Conservation (phyloP, 2,797 vertebrate genomes). For the Mus spretus region DNA sequence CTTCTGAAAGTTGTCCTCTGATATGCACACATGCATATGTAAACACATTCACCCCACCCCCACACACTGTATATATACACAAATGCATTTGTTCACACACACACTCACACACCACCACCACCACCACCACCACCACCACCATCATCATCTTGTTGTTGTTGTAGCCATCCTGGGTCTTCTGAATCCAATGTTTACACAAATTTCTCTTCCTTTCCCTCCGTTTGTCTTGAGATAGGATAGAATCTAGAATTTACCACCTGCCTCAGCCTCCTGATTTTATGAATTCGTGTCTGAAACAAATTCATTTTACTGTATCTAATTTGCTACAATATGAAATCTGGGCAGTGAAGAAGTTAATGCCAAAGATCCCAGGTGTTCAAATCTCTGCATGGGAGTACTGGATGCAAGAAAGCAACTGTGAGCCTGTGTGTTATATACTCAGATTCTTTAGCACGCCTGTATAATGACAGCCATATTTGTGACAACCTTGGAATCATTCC, state of each 20-base stretch:
- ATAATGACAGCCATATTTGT: background rate
- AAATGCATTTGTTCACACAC: no score
- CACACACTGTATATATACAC: background rate
- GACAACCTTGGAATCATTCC: background rate
- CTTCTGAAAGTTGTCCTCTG: background rate
- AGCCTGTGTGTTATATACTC: background rate
- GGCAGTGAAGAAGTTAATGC: background rate
- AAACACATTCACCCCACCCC: background rate
- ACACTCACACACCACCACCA: background rate
- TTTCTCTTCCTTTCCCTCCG: background rate
- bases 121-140: background rate
- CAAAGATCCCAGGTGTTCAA: background rate
- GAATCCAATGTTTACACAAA: background rate
- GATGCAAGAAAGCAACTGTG: background rate
- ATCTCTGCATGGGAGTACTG: background rate
- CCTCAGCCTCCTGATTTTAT: background rate
- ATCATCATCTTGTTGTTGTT: background rate
- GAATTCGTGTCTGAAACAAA: conserved; percentile 12
- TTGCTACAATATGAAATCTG: background rate
- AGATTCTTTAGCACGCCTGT: background rate
- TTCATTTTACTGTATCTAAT: background rate
- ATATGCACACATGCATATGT: background rate
- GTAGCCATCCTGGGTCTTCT: background rate
- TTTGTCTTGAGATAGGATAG: background rate
- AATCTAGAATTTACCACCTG: background rate